Percentiles rank a stretch among this genome's conserved stretches.
phyloP scores from a whole-genome alignment of 2,113 vertebrate genomes.

The Cavia porcellus region DNA sequence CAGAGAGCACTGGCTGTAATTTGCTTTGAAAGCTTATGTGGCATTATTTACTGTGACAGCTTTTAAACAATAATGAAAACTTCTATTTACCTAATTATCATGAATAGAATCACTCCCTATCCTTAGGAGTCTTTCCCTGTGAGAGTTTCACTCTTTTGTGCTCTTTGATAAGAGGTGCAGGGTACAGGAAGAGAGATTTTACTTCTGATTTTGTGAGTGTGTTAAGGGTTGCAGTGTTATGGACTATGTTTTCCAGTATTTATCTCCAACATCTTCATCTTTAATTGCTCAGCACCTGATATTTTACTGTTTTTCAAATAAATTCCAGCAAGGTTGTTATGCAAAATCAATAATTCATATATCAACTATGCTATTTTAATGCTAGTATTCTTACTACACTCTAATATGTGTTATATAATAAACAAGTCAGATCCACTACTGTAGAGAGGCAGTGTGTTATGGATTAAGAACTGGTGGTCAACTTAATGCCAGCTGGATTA shows the following conservation, averaged over 20 bases:
- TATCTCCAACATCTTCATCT: not conserved
- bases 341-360: not conserved
- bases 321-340: not conserved
- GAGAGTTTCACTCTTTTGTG: not conserved
- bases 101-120: not conserved
- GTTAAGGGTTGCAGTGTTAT: not conserved
- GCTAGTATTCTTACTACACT: not conserved
- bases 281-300: not conserved
- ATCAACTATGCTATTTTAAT: not conserved
- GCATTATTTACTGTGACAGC: not conserved
- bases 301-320: not conserved
- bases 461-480: too few species aligned
- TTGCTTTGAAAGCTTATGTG: not conserved
- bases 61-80: not conserved
- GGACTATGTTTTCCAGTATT: not conserved
- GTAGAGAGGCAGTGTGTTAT: not conserved
- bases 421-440: not conserved
- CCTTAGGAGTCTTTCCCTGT: not conserved
- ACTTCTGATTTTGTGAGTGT: not conserved
- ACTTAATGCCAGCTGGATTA: too few species aligned
- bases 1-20: not conserved
- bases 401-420: accelerated
- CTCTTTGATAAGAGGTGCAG: not conserved
- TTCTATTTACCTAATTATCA: not conserved
- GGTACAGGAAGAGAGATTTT: not conserved